Evolutionary conservation across 2,888 invertebrate genomes (phyloP).

Genomic region (Yponomeuta plumbellus): DNA sequence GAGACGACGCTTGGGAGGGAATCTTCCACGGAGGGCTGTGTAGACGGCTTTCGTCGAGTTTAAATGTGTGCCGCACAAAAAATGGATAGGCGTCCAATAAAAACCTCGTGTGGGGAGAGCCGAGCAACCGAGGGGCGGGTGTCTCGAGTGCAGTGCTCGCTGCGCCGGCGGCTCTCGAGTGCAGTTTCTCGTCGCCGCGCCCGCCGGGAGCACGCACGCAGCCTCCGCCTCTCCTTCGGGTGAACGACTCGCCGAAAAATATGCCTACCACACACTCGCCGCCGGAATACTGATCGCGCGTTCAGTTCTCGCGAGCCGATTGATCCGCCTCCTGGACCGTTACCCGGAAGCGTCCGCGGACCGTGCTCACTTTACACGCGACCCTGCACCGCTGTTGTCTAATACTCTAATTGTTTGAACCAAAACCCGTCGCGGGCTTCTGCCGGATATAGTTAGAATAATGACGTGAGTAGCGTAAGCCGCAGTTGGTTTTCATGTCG

Average conservation of each 20-base stretch:
- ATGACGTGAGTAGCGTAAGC: constrained; percentile 60
- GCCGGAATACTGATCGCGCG: constrained; percentile 30
- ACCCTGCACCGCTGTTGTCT: not conserved
- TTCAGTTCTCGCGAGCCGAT: constrained; percentile 38
- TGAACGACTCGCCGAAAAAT: constrained; percentile 37
- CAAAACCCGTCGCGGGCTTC: constrained; percentile 26
- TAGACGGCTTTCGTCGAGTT: constrained; percentile 65
- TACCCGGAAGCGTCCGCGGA: constrained; percentile 40
- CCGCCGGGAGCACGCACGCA: constrained; percentile 71
- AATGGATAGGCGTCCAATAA: constrained; percentile 71
- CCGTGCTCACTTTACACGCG: constrained; percentile 44
- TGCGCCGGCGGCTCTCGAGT: constrained; percentile 43
- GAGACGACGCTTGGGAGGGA: constrained; percentile 48
- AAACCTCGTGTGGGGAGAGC: constrained; percentile 66
- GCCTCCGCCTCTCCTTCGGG: constrained; percentile 40
- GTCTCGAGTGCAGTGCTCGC: constrained; percentile 57
- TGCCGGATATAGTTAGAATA: constrained; percentile 31
- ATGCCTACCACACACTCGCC: constrained; percentile 35
- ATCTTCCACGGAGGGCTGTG: constrained; percentile 60
- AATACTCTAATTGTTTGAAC: not conserved
- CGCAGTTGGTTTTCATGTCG: not conserved
- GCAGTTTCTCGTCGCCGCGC: constrained; percentile 66
- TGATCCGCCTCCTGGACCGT: constrained; percentile 33
- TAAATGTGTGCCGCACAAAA: constrained; percentile 65
- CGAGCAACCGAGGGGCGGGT: constrained; percentile 58